These are phyloP conservation scores for Thaumatotibia leucotreta DNA, from an alignment of 1,140 invertebrate genomes.

Conservation along the genomic window DNA sequence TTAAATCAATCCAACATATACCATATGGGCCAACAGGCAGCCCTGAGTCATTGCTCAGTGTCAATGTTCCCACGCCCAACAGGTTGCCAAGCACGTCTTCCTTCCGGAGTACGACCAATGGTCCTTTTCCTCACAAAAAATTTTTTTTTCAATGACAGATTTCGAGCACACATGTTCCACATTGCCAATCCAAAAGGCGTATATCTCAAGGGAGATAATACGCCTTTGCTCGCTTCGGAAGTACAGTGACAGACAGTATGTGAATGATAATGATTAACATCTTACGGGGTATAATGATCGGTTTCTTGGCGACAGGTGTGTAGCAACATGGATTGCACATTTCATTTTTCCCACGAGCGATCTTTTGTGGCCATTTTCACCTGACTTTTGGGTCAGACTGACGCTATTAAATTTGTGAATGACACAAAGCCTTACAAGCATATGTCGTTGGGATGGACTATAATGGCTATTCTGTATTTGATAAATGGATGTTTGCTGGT, in stretches of 20 bases:
- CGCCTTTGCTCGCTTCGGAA: background rate
- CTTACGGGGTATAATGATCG: conserved; percentile 53
- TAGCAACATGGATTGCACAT: conserved; percentile 39
- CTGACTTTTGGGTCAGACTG: conserved; percentile 30
- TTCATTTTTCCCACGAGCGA: conserved; percentile 47
- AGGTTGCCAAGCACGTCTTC: conserved; percentile 67
- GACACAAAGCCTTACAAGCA: background rate
- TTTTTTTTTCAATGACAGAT: conserved; percentile 42
- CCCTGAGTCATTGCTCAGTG: background rate
- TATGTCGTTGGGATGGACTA: background rate
- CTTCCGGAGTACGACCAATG: conserved; percentile 69
- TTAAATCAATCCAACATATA: background rate
- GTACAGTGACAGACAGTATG: conserved; percentile 21
- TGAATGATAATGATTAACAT: conserved; percentile 53
- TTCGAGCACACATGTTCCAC: conserved; percentile 48
- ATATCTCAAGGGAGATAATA: background rate
- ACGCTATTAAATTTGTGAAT: background rate
- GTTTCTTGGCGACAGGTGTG: conserved; percentile 42
- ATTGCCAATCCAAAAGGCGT: background rate
- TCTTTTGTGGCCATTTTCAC: conserved; percentile 26
- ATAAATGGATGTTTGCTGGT: background rate
- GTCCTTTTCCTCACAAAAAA: conserved; percentile 57
- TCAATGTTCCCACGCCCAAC: conserved; percentile 61
- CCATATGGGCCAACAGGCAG: background rate
- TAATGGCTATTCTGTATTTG: background rate